Conservation (phyloP, 2,113 vertebrate species). For the Phasianus colchicus region DNA sequence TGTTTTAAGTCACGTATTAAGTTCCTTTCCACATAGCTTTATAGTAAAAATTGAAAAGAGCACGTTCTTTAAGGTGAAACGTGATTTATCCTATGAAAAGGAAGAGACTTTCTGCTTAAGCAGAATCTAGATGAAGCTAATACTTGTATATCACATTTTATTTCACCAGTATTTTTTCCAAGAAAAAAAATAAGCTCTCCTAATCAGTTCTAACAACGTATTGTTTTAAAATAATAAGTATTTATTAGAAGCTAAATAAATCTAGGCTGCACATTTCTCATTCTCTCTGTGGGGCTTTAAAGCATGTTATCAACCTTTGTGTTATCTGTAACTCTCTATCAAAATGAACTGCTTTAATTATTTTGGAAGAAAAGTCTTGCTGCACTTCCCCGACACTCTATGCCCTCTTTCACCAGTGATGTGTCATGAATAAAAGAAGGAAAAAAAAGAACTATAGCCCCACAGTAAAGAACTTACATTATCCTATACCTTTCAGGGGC, state of each 20-base stretch:
- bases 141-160: background rate
- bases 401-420: conserved; percentile 15
- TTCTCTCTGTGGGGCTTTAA: conserved; percentile 4
- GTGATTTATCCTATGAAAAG: background rate
- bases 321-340: conserved; percentile 8
- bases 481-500: conserved; percentile 80
- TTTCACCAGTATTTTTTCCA: background rate
- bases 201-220: background rate
- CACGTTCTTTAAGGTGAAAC: background rate
- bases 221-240: background rate
- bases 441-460: background rate
- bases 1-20: background rate
- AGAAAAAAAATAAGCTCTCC: background rate
- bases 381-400: background rate
- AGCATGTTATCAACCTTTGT: conserved; percentile 28
- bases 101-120: background rate
- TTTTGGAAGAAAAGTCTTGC: conserved; percentile 30
- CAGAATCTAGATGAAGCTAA: background rate
- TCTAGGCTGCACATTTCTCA: background rate
- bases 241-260: background rate
- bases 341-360: conserved; percentile 43
- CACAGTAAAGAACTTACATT: conserved; percentile 33
- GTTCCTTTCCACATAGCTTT: background rate
- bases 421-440: background rate
- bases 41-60: background rate